Conservation (phyloP, 2,113 vertebrate species). For the Elaphurus davidianus region DNA sequence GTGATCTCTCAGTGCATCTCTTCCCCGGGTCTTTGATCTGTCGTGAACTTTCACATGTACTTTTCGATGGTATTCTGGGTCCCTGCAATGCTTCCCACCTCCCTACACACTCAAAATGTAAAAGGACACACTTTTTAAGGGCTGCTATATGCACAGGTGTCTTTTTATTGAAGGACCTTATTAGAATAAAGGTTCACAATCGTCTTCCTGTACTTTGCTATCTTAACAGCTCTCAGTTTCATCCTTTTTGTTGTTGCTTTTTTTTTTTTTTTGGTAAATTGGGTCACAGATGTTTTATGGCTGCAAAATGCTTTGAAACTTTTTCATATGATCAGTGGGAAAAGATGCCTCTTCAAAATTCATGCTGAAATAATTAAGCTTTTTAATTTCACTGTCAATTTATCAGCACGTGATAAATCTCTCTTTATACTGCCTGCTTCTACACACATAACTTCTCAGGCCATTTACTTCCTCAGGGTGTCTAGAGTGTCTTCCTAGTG, state of each 20-base stretch:
- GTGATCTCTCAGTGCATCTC: conserved; percentile 72
- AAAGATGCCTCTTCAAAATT: conserved; percentile 64
- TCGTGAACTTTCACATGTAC: conserved; percentile 68
- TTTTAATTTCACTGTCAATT: conserved; percentile 69
- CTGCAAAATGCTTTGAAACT: conserved; percentile 65
- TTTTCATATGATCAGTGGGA: conserved; percentile 59
- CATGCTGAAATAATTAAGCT: conserved; percentile 63
- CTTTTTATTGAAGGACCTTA: conserved; percentile 38
- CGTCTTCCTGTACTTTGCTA: conserved; percentile 55
- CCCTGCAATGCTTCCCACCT: accelerated
- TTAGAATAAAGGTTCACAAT: conserved; percentile 55
- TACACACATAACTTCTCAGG: conserved; percentile 9
- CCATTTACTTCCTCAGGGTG: neutral
- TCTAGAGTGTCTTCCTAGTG: neutral
- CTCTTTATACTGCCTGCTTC: neutral
- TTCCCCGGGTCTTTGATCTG: conserved; percentile 77
- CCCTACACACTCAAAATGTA: conserved; percentile 73
- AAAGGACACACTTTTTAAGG: conserved; percentile 54
- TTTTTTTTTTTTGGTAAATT: conserved; percentile 77
- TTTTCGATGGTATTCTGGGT: conserved; percentile 8
- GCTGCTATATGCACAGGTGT: conserved; percentile 45
- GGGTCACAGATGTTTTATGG: conserved; percentile 77
- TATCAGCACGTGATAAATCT: conserved; percentile 53
- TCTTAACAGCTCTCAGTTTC: conserved; percentile 72
- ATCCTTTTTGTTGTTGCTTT: neutral